Evolutionary conservation across 2,888 invertebrate genomes (phyloP), one percentile per base, ranked within the genome.

Genomic region (Rhimphoctona megacephalus): DNA sequence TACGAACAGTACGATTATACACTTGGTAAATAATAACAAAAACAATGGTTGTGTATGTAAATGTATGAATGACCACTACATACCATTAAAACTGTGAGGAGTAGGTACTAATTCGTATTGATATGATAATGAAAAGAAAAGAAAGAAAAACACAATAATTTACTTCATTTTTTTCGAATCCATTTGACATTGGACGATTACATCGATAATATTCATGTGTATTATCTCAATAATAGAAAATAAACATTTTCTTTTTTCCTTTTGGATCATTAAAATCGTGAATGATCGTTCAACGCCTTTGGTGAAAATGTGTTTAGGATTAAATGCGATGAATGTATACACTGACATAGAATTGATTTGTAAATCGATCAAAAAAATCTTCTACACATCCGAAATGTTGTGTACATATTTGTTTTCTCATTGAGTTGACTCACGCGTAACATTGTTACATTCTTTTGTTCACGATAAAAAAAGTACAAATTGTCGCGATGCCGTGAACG

Each of bases 141-240:
- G 19, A 57, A 49, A 85, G 70, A 64, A 79, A 61, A 82, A 74
- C 80, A 78, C 84, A 83, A 86, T 84, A 74, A 83, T 84, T 81
- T 74, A 81, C 78, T 86, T 86, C 33, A 54, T 69, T 84, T 78
- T 74, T 74, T 66, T 84, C 70, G 67, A 73, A 81, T 86, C 84
- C 78, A 86, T 81, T 84, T 69, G 81, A 81, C 61, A 81, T 78
- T 81, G 66, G 74, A 83, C 67, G 52, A 70, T 84, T 86, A 86
- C 86, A 86, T 81, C 52, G 69, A 86, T 74, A 74, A 84, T 81
- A 83, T 72, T 49, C 25, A 36, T 69, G 25, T 69, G 30, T 78
- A 74, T 83, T 70, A 72, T 70, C 66, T 80, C 39, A 83, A 80
- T 77, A 54, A 66, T 83, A 76, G 36, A 83, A 80, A 83, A 86